phyloP scores from a whole-genome alignment of 92 coral and sea anemone genomes.

The Umimayanthus chanpuru region DNA sequence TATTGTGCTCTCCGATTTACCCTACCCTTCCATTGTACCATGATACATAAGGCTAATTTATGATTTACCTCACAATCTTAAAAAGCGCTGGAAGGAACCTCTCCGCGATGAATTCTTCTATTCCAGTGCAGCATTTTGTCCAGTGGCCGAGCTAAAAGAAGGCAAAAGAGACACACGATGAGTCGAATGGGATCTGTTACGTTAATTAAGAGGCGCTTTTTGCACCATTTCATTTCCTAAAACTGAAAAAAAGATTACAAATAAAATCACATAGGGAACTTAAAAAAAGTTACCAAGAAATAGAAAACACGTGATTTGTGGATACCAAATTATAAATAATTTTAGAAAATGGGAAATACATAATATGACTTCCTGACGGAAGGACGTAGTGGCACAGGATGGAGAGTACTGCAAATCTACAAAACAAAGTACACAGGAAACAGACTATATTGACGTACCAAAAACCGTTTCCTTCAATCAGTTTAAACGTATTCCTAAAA shows the following conservation, averaged over 20 bases:
- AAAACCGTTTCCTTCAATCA: background rate
- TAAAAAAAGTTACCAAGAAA: background rate
- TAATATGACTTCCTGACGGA: background rate
- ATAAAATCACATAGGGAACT: background rate
- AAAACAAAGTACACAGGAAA: background rate
- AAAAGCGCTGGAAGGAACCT: conserved; percentile 86
- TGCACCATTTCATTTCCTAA: no score
- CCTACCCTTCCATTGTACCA: background rate
- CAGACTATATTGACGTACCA: background rate
- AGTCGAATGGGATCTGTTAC: background rate
- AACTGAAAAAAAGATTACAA: background rate
- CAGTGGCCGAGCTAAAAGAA: conserved; percentile 79
- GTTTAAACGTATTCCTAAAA: background rate
- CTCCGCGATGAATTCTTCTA: conserved; percentile 79
- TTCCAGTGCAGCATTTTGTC: conserved; percentile 70
- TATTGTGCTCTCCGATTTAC: no score
- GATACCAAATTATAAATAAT: no score
- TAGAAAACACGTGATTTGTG: background rate
- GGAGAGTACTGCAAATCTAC: background rate
- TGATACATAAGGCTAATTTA: background rate
- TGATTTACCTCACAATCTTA: conserved; percentile 80
- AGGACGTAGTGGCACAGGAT: background rate
- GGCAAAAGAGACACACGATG: background rate
- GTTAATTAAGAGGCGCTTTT: no score
- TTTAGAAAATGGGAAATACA: no score